Conservation (phyloP, 2,797 vertebrate genomes). For the Intellagama lesueurii region DNA sequence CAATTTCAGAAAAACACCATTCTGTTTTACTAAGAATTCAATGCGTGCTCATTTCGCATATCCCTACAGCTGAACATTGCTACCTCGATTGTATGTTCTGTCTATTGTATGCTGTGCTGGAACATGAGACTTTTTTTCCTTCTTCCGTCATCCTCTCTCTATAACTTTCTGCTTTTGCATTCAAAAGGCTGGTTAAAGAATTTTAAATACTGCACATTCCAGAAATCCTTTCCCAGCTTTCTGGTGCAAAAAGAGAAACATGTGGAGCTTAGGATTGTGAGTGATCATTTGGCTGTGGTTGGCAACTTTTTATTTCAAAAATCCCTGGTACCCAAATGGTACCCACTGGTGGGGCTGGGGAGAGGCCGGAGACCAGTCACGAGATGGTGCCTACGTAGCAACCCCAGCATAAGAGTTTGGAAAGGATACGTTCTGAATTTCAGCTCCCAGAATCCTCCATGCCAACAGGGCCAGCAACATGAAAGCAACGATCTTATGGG, state of each 20-base stretch:
- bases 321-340: neutral
- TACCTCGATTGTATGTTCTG: neutral
- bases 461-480: too few relatives aligned
- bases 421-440: neutral
- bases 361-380: too few relatives aligned
- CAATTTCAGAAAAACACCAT: neutral
- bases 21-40: neutral
- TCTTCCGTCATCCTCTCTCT: neutral
- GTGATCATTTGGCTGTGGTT: too few relatives aligned
- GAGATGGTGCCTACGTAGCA: neutral
- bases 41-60: neutral
- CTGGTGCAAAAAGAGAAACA: too few relatives aligned
- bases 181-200: neutral
- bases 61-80: neutral
- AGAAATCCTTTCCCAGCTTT: neutral
- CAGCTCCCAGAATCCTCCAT: too few relatives aligned
- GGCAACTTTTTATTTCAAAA: neutral
- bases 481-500: too few relatives aligned
- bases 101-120: neutral
- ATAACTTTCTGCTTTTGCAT: neutral
- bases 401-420: neutral
- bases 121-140: conserved; percentile 16
- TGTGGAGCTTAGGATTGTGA: neutral
- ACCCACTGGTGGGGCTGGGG: neutral
- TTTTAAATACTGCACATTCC: neutral